These are phyloP conservation scores for Epizoanthus illoricatus DNA, from an alignment of 92 coral and sea anemone genomes.

Conservation along the genomic window DNA sequence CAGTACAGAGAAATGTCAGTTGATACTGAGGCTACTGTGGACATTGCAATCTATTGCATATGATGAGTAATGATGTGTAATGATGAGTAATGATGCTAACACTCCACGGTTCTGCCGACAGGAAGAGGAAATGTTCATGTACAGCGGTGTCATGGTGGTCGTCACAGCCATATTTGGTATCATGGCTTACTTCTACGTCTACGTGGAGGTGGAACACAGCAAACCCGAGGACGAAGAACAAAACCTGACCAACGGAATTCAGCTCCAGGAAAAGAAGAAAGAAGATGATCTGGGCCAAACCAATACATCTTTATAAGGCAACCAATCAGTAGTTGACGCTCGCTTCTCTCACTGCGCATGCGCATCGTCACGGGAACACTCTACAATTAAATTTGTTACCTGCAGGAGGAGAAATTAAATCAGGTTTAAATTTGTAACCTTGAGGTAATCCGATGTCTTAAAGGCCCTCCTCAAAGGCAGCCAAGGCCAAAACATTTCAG, in stretches of 20 bases:
- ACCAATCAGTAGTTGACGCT: too few species aligned
- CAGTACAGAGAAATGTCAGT: too few species aligned
- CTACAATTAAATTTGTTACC: too few species aligned
- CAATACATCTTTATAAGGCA: conserved; percentile 22
- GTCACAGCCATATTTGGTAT: conserved; percentile 73
- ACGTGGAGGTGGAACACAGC: conserved; percentile 42
- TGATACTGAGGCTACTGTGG: too few species aligned
- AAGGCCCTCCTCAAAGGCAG: too few species aligned
- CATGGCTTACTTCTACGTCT: conserved; percentile 81
- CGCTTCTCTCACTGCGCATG: too few species aligned
- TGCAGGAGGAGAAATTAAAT: too few species aligned
- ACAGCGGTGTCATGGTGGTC: conserved; percentile 86
- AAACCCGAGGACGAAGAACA: conserved; percentile 2
- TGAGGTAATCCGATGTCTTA: too few species aligned
- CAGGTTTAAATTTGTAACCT: too few species aligned
- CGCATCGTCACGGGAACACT: too few species aligned
- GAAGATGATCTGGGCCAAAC: background rate
- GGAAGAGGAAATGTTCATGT: conserved; percentile 89
- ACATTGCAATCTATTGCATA: too few species aligned
- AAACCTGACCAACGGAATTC: conserved; percentile 19
- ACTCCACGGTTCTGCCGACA: background rate
- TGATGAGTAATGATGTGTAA: background rate
- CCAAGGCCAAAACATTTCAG: too few species aligned
- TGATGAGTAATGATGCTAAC: background rate
- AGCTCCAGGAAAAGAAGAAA: conserved; percentile 24